These are phyloP conservation scores for Drosophila ficusphila DNA, from an alignment of 1,140 invertebrate species.

Conservation along the genomic window DNA sequence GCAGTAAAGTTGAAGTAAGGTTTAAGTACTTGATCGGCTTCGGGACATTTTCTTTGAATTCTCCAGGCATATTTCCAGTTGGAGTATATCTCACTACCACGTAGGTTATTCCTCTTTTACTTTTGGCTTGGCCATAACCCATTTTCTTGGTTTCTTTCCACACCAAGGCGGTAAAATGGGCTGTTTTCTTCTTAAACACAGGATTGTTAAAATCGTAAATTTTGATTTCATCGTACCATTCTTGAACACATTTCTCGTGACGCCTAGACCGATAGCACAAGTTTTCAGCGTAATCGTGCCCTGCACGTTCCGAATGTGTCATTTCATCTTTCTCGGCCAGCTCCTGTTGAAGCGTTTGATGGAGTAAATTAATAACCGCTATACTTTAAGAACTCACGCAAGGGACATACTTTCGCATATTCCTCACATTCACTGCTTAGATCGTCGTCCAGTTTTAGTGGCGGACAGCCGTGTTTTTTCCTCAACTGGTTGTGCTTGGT, in stretches of 20 bases:
- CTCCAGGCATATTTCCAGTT: neutral
- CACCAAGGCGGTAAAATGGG: conserved; percentile 28
- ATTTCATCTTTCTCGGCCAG: rapidly evolving
- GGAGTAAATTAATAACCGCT: neutral
- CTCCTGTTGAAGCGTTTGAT: neutral
- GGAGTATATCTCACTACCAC: conserved; percentile 36
- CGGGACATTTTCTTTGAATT: conserved; percentile 11
- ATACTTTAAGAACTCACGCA: too few relatives aligned
- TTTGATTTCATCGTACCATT: conserved; percentile 31
- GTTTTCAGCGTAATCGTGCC: conserved; percentile 21
- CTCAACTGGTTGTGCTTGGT: conserved; percentile 18
- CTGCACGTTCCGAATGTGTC: neutral
- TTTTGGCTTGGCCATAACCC: conserved; percentile 2
- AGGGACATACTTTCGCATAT: conserved; percentile 13
- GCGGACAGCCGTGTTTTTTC: neutral
- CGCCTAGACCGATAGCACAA: neutral
- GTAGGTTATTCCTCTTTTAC: neutral
- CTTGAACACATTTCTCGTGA: neutral
- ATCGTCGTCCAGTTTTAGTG: rapidly evolving
- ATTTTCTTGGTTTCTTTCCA: conserved; percentile 14
- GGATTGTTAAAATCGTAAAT: conserved; percentile 7
- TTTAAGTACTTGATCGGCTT: neutral
- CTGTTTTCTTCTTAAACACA: neutral
- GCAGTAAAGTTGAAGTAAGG: neutral
- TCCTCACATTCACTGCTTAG: neutral